Base-by-base conservation (phyloP, 2,888 invertebrate species). In the Lithosia quadra region DNA sequence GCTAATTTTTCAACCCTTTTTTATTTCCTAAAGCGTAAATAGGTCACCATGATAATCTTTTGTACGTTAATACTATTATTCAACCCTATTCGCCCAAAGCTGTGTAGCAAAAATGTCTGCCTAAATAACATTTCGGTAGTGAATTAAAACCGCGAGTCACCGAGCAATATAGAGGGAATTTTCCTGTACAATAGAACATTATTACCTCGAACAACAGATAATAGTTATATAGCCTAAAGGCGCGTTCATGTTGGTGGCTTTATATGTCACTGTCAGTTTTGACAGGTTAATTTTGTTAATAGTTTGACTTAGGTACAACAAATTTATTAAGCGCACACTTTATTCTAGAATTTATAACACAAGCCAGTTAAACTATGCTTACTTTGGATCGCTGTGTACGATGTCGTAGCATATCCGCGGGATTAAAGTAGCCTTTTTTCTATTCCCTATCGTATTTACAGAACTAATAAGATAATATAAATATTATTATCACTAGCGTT, bases 131-230 rank as follows among this genome's bases (percentile, higher is more conserved):
- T 73, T 80, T 68, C 28, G 63, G 57, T 63, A 60, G 63, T 80
- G 78, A 80, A 80, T 78, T 76, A 82, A 76, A 80, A 76, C 28
- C 33, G 64, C 76, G 57, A 73, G 71, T 80, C 80, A 82, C 66
- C 62, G 24, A 33, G 59, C 66, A 57, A 68, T 70, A 72, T 70
- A 73, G 66, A 55, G 68, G 43, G 73, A 81, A 78, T 80, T 84
- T 81, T 78, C 69, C 76, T 72, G 65, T 76, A 86, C 86, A 86
- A 87, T 79, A 78, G 86, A 80, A 79, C 83, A 82, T 82, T 86
- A 87, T 85, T 84, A 86, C 78, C 69, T 66, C 74, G 71, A 69
- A 73, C 75, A 81, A 78, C 79, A 75, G 74, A 82, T 86, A 84
- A 84, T 84, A 86, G 87, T 78, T 82, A 78, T 78, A 79, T 79